Conservation (phyloP, 2,888 invertebrate species). For the Parascotia fuliginaria region DNA sequence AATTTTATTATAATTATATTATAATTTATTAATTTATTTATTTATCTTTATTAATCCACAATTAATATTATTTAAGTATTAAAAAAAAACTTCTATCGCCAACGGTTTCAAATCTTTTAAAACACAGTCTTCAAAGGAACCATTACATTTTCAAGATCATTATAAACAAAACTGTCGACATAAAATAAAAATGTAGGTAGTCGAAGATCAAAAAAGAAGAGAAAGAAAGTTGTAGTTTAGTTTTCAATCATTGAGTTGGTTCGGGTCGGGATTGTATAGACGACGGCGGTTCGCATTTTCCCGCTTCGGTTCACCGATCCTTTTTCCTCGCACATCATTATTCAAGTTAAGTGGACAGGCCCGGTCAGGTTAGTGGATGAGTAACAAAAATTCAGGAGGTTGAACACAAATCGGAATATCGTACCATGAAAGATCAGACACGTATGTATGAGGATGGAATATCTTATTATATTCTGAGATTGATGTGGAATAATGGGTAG, state of each 20-base stretch:
- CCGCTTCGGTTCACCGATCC: conserved; percentile 67
- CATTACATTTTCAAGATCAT: too few relatives aligned
- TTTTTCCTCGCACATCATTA: conserved; percentile 78
- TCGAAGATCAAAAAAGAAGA: conserved; percentile 35
- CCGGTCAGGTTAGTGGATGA: conserved; percentile 73
- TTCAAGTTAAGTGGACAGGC: conserved; percentile 80
- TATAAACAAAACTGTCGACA: too few relatives aligned
- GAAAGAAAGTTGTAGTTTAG: conserved; percentile 39
- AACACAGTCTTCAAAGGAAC: too few relatives aligned
- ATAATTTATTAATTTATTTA: too few relatives aligned
- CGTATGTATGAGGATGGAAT: conserved; percentile 39
- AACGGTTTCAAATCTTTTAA: too few relatives aligned
- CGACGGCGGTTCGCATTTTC: conserved; percentile 53
- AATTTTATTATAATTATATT: too few relatives aligned
- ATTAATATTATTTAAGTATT: too few relatives aligned
- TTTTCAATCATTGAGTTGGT: conserved; percentile 40
- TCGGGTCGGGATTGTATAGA: conserved; percentile 43
- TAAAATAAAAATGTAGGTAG: not conserved
- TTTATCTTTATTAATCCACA: too few relatives aligned
- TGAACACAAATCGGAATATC: conserved; percentile 53
- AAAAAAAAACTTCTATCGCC: too few relatives aligned
- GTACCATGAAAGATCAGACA: conserved; percentile 52
- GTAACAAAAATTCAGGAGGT: conserved; percentile 71
- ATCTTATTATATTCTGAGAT: conserved; percentile 43
- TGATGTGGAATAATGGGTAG: conserved; percentile 40